These are phyloP conservation scores for Calameuta filiformis DNA, from an alignment of 2,888 invertebrate genomes.

Conservation along the genomic window DNA sequence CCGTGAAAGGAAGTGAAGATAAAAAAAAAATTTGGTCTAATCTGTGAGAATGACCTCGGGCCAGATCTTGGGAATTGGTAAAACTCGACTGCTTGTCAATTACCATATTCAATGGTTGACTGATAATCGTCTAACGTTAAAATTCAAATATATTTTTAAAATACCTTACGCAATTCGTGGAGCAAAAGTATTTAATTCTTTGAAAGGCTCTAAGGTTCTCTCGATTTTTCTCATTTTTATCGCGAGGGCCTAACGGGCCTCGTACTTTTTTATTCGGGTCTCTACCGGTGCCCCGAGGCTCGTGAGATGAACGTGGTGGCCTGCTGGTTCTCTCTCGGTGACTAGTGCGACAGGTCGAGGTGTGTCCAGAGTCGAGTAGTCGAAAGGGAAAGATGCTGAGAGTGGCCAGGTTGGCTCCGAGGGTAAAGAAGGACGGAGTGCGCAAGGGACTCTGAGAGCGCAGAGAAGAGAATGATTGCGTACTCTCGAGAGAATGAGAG, in stretches of 20 bases:
- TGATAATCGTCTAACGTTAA: background rate
- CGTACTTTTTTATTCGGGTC: background rate
- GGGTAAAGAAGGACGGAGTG: slow-evolving; percentile 31
- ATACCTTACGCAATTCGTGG: background rate
- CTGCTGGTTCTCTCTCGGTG: background rate
- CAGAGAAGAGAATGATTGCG: slow-evolving; percentile 12
- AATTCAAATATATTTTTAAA: background rate
- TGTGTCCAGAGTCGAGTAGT: slow-evolving; percentile 39
- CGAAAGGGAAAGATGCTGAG: slow-evolving; percentile 33
- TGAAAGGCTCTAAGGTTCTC: background rate
- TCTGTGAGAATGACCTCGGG: background rate
- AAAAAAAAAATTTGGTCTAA: background rate
- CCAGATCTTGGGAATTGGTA: background rate
- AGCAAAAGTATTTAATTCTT: background rate
- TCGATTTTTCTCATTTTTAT: background rate
- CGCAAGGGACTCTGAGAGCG: slow-evolving; percentile 6
- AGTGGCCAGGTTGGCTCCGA: slow-evolving; percentile 31
- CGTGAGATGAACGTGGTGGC: slow-evolving; percentile 22
- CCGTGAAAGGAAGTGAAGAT: background rate
- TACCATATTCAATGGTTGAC: background rate
- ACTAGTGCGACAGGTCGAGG: slow-evolving; percentile 33
- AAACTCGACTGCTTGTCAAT: background rate
- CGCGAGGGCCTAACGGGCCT: background rate
- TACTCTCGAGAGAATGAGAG: slow-evolving; percentile 27
- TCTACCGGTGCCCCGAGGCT: background rate